A percentile compares a stretch with the other conserved stretches of the same genome.
phyloP scores from a whole-genome alignment of 2,113 vertebrate genomes.

The Hippocampus zosterae region DNA sequence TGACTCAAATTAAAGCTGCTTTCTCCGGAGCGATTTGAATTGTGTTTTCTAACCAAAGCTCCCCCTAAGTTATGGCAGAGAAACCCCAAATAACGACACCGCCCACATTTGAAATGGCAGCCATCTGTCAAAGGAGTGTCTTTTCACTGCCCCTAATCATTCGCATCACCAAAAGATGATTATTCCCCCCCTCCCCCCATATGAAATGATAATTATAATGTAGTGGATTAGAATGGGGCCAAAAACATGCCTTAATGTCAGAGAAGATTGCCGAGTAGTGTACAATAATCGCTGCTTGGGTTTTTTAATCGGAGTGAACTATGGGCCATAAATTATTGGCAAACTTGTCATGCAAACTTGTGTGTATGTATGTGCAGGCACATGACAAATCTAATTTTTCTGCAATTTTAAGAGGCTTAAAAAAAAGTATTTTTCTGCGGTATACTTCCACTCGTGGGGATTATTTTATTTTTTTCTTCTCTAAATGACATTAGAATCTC shows the following conservation, averaged over 20 bases:
- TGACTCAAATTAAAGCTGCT: conserved; percentile 33
- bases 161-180: conserved; percentile 74
- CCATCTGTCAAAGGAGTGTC: conserved; percentile 67
- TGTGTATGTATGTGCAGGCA: conserved; percentile 62
- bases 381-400: conserved; percentile 72
- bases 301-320: conserved; percentile 78
- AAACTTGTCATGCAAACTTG: conserved; percentile 74
- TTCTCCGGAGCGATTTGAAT: conserved; percentile 57
- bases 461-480: conserved; percentile 63
- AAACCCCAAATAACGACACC: conserved; percentile 65
- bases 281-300: conserved; percentile 75
- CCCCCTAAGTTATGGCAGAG: conserved; percentile 58
- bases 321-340: conserved; percentile 74
- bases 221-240: conserved; percentile 72
- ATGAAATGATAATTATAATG: conserved; percentile 78
- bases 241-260: conserved; percentile 72
- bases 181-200: conserved; percentile 42
- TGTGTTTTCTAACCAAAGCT: conserved; percentile 44
- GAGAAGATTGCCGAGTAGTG: conserved; percentile 74
- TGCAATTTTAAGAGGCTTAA: conserved; percentile 76
- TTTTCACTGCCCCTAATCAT: conserved; percentile 62
- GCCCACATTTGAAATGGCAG: conserved; percentile 55
- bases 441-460: conserved; percentile 64
- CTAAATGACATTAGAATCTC: conserved; percentile 56
- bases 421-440: conserved; percentile 69